Evolutionary conservation across 2,888 invertebrate species (phyloP).

Genomic region (Caenorhabditis imperialis): DNA sequence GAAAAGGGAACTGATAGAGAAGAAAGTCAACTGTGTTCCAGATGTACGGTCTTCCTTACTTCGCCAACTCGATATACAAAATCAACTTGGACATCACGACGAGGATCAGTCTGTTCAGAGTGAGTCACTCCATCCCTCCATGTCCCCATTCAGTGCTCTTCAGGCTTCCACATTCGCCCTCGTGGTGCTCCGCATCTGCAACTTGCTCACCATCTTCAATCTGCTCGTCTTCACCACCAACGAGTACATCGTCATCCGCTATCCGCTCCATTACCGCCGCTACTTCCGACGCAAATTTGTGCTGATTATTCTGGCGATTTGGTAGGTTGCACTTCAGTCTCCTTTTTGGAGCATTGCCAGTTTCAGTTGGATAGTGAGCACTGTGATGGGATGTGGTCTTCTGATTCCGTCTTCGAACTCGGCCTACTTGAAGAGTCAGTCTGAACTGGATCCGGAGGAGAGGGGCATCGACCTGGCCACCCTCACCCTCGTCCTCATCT

Average conservation of each 20-base stretch:
- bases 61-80: slow-evolving; percentile 57
- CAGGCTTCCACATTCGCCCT: slow-evolving; percentile 73
- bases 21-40: neutral
- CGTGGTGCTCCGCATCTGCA: slow-evolving; percentile 74
- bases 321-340: too few species aligned
- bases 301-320: slow-evolving; percentile 66
- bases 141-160: slow-evolving; percentile 14
- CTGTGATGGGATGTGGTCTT: slow-evolving; percentile 71
- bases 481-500: slow-evolving; percentile 65
- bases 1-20: neutral
- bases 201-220: slow-evolving; percentile 77
- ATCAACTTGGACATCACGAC: slow-evolving; percentile 45
- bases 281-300: slow-evolving; percentile 74
- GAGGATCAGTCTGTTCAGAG: slow-evolving; percentile 49
- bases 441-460: slow-evolving; percentile 15
- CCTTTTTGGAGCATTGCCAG: too few species aligned
- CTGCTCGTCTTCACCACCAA: slow-evolving; percentile 77
- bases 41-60: slow-evolving; percentile 61
- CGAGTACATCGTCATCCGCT: slow-evolving; percentile 76
- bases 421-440: slow-evolving; percentile 2
- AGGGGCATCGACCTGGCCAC: slow-evolving; percentile 60
- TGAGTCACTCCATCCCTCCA: slow-evolving; percentile 2
- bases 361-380: slow-evolving; percentile 74
- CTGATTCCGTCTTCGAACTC: slow-evolving; percentile 52
- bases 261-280: slow-evolving; percentile 77